Base-by-base conservation (phyloP, 2,797 vertebrate genomes). In the Galaxias olidus region DNA sequence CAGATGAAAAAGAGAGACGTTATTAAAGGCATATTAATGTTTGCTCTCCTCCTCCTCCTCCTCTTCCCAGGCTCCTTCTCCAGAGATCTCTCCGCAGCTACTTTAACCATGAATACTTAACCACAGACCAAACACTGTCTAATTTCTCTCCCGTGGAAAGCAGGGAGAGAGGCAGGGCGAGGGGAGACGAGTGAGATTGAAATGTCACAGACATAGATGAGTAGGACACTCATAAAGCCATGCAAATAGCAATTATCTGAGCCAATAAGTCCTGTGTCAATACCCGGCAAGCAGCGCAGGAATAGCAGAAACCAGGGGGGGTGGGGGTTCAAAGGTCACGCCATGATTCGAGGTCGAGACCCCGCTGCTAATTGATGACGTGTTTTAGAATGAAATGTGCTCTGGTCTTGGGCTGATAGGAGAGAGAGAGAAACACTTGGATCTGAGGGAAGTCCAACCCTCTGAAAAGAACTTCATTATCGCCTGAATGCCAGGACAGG, bases 201-300 rank as follows among this genome's bases (percentile, higher is more conserved):
- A 89, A 88, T 84, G 84, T 87, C 87, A 89, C 71, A 17, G 74
- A 80, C 65, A 78, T 78, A 74, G 78, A 58, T 71, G 48, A 61
- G 78, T 74, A 77, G 79, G 81, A 83, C 74, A 80, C 88, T 89
- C 89, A 92, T 91, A 92, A 88, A 77, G 88, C 86, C 89, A 89
- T 84, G 91, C 88, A 92, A 93, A 93, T 90, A 92, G 89, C 86
- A 90, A 91, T 93, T 90, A 92, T 84, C 84, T 82, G 77, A 89
- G 84, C 86, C 87, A 87, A 87, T 89, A 86, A 80, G 85, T 86
- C 85, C 72, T 46, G 78, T 86, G 88, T 90, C 87, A 89, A 90
- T 89, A 87, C 66, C 71, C 4, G 70, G 75, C 1, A 57, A 47
- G 42, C 74, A 70, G 57, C 68, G 70, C 58, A 78, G 83, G 82